Conservation (phyloP, 2,113 vertebrate species). For the Zingel zingel region DNA sequence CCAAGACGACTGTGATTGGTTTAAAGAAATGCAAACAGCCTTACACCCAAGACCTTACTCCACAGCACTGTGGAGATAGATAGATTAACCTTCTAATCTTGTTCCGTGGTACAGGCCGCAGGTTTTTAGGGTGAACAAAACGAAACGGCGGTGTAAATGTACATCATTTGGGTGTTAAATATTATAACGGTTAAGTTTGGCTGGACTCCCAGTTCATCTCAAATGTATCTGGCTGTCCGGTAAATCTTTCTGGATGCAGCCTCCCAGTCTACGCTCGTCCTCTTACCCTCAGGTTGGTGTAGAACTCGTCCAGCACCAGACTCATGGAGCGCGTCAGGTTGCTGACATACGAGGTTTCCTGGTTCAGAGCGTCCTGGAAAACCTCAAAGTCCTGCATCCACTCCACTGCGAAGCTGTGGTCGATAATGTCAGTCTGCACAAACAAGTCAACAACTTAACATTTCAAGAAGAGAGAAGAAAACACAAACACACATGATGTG, state of each 20-base stretch:
- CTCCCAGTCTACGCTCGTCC: not conserved
- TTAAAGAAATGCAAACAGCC: too few relatives aligned
- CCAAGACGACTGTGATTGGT: too few relatives aligned
- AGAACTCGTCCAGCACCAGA: slow-evolving; percentile 97
- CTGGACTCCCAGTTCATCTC: not conserved
- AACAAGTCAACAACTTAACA: not conserved
- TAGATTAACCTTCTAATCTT: too few relatives aligned
- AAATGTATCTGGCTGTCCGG: not conserved
- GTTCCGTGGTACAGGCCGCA: not conserved
- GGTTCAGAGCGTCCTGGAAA: slow-evolving; percentile 96
- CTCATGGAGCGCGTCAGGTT: slow-evolving; percentile 99
- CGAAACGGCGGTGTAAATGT: not conserved
- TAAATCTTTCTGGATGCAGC: not conserved
- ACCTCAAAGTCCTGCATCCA: slow-evolving; percentile 99
- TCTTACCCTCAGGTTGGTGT: slow-evolving; percentile 90
- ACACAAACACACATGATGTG: not conserved
- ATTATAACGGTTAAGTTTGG: not conserved
- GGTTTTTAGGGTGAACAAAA: not conserved
- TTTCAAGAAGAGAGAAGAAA: not conserved
- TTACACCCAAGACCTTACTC: too few relatives aligned
- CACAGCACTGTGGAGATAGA: too few relatives aligned
- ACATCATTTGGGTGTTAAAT: not conserved
- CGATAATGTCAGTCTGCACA: slow-evolving; percentile 94
- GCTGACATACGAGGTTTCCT: slow-evolving; percentile 94
- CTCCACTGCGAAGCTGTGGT: slow-evolving; percentile 96